Evolutionary conservation across 2,113 vertebrate genomes (phyloP), one percentile per base, ranked within the genome.

Genomic region (Campylorhamphus procurvoides): DNA sequence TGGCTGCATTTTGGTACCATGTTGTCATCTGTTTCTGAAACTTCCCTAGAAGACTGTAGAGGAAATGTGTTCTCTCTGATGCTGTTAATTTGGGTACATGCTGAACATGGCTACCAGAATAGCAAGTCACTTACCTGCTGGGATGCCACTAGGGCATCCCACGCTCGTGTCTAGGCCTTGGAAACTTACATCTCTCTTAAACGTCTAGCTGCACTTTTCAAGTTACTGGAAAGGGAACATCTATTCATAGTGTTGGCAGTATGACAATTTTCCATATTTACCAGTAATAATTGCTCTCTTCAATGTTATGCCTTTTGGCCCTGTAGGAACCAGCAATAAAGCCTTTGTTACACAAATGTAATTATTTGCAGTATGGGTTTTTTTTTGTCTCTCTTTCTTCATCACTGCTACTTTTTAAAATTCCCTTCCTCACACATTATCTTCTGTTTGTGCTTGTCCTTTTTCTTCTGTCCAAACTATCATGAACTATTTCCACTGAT

Each of bases 171-270:
- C 91, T 94, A 53, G 55, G 76, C n/a, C 84, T 92, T 80, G 68
- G 86, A 76, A 76, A 73, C 78, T 74, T 78, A 28, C 10, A 77
- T 52, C 55, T 87, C 78, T 71, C 56, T 75, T 18, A 35, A 93
- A 68, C 40, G 55, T 39, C 72, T 72, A 56, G 79, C 53, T 94
- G 86, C 53, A 77, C 64, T 93, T 96, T 95, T 95, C 60, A 85
- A 84, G 91, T 69, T 92, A n/a, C 50, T 56, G 49, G 55, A 56
- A 80, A 85, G 23, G 58, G 71, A 92, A 77, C 46, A 73, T 62
- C 79, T 96, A 64, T 92, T 90, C 63, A 37, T 80, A 86, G 75
- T 40, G 42, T 66, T 9, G 23, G 59, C 27, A 35, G 37, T 16
- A 33, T 42, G 35, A 52, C 37, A 50, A 46, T 46, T 64, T 84